Conservation (phyloP, 2,113 vertebrate genomes). For the Aramus guarauna region DNA sequence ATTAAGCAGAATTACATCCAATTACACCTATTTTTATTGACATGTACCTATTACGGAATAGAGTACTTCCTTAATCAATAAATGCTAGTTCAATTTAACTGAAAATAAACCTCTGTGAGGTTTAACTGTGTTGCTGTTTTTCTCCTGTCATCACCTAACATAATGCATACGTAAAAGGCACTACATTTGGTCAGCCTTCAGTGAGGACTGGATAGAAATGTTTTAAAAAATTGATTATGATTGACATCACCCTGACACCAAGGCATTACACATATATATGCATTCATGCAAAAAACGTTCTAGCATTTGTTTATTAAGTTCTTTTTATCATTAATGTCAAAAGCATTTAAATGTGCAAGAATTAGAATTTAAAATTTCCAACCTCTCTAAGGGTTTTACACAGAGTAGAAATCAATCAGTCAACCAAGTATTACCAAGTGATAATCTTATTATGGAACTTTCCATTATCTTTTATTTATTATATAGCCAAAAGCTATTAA, state of each 20-base stretch:
- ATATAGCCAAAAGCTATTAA: background rate
- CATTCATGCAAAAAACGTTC: background rate
- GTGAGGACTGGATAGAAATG: background rate
- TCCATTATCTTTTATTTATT: background rate
- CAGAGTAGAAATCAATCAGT: conserved; percentile 25
- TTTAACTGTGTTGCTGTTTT: background rate
- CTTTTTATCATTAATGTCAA: background rate
- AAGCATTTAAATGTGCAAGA: conserved; percentile 9
- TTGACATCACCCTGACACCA: background rate
- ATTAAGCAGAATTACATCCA: background rate
- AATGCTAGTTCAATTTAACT: background rate
- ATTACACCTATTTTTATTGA: background rate
- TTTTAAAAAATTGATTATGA: background rate
- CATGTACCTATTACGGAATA: background rate
- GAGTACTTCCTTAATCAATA: background rate
- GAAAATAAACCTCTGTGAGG: background rate
- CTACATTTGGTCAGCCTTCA: background rate
- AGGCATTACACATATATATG: background rate
- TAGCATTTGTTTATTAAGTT: conserved; percentile 10
- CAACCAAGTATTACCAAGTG: background rate
- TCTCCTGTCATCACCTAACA: background rate
- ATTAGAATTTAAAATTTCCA: conserved; percentile 21
- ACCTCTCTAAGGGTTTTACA: background rate
- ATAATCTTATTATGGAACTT: background rate
- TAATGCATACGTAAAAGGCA: background rate